These are phyloP conservation scores for Ips typographus DNA, from an alignment of 1,140 invertebrate species.

Conservation along the genomic window DNA sequence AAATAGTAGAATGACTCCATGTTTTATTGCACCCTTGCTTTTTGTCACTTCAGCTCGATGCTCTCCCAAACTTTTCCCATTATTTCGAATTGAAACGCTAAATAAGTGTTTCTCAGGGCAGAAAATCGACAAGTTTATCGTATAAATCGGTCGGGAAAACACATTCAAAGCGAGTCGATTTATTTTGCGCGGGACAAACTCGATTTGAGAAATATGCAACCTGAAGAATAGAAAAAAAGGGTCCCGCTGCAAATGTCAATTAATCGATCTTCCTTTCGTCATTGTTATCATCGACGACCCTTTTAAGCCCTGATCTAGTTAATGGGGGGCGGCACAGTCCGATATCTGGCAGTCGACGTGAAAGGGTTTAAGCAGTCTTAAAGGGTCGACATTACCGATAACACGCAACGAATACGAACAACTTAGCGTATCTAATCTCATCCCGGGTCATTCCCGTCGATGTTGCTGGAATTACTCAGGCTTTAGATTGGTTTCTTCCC, in stretches of 20 bases:
- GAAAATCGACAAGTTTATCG: conserved; percentile 11
- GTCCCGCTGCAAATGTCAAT: conserved; percentile 15
- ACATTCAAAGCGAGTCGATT: conserved; percentile 15
- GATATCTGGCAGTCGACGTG: conserved; percentile 19
- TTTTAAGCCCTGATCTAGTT: conserved; percentile 23
- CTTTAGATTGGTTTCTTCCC: conserved; percentile 1
- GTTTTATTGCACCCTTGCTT: conserved; percentile 5
- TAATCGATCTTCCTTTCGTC: conserved; percentile 24
- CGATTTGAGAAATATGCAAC: background rate
- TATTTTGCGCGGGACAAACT: background rate
- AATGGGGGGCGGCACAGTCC: conserved; percentile 21
- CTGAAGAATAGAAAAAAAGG: background rate
- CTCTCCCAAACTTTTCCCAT: conserved; percentile 22
- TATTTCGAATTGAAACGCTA: conserved; percentile 19
- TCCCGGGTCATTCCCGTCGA: conserved; percentile 17
- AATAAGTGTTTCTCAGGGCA: conserved; percentile 22
- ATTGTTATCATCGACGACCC: conserved; percentile 22
- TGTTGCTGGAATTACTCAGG: conserved; percentile 16
- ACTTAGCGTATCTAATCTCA: conserved; percentile 23
- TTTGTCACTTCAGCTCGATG: conserved; percentile 3
- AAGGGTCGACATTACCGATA: conserved; percentile 36
- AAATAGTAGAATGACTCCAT: too few species aligned
- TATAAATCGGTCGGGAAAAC: conserved; percentile 18
- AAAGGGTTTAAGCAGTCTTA: conserved; percentile 20
- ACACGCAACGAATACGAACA: conserved; percentile 42